A percentile compares a stretch with the other conserved stretches of the same genome.
These are phyloP conservation scores for Drosophila emarginata DNA, from an alignment of 2,888 invertebrate species.

Conservation along the genomic window DNA sequence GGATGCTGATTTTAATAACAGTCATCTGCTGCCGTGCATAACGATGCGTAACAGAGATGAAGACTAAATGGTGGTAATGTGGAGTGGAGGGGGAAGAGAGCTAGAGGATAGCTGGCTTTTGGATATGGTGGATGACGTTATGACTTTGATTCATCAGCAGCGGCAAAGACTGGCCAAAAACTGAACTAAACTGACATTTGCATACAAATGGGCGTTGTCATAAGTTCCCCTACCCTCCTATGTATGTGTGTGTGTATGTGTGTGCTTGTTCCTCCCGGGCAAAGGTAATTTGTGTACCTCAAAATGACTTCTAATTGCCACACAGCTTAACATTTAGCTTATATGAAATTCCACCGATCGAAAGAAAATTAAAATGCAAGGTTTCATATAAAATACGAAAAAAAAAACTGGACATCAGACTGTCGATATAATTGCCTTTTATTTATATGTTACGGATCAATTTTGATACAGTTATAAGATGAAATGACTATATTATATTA, in stretches of 20 bases:
- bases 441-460: too few species aligned
- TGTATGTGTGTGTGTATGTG: neutral
- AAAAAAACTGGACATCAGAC: too few species aligned
- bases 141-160: slow-evolving; percentile 77
- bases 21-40: slow-evolving; percentile 79
- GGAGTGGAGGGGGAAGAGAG: neutral
- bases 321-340: slow-evolving; percentile 15
- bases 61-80: neutral
- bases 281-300: slow-evolving; percentile 63
- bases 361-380: neutral
- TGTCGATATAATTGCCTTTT: too few species aligned
- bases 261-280: neutral
- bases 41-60: slow-evolving; percentile 75
- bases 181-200: slow-evolving; percentile 69
- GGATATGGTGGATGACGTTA: slow-evolving; percentile 46
- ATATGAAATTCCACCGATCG: neutral
- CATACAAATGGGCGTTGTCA: slow-evolving; percentile 81
- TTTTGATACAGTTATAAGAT: too few species aligned
- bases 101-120: neutral
- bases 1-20: slow-evolving; percentile 79
- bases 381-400: too few species aligned
- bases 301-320: slow-evolving; percentile 76
- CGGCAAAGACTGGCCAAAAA: slow-evolving; percentile 36
- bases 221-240: slow-evolving; percentile 55
- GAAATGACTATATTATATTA: too few species aligned